Evolutionary conservation across 1,140 invertebrate species (phyloP).

Genomic region (Rhopalosiphum padi): DNA sequence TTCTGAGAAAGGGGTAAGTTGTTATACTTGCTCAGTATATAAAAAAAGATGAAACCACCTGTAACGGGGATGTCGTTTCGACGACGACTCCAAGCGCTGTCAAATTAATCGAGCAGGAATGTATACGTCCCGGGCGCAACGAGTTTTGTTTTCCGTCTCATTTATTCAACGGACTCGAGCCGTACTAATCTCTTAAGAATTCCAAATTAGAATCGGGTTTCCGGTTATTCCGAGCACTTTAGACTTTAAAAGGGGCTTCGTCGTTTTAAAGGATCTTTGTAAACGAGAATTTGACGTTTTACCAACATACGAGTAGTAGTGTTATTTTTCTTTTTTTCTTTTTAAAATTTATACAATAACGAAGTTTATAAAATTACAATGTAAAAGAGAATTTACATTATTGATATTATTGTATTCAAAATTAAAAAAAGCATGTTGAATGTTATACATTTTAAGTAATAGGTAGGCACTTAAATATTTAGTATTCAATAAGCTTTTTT

Average conservation of each 20-base stretch:
- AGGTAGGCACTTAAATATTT: neutral
- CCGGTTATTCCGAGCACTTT: slow-evolving; percentile 23
- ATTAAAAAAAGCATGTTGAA: neutral
- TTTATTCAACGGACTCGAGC: slow-evolving; percentile 45
- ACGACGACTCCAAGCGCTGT: slow-evolving; percentile 27
- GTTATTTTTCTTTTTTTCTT: neutral
- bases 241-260: slow-evolving; percentile 3
- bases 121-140: neutral
- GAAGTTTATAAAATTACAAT: neutral
- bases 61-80: slow-evolving; percentile 34
- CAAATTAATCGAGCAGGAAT: slow-evolving; percentile 55
- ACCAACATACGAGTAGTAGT: neutral
- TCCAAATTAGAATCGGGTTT: slow-evolving; percentile 56
- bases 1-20: neutral
- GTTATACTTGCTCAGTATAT: neutral
- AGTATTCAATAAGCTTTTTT: neutral
- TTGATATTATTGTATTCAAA: neutral
- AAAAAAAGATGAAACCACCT: slow-evolving; percentile 39
- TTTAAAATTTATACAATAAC: neutral
- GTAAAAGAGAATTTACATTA: neutral
- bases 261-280: slow-evolving; percentile 12
- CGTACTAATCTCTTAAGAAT: slow-evolving; percentile 56
- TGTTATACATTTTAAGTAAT: neutral
- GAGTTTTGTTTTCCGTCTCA: slow-evolving; percentile 56
- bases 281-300: slow-evolving; percentile 37